phyloP scores from a whole-genome alignment of 2,113 vertebrate genomes.

The Oncorhynchus masou region DNA sequence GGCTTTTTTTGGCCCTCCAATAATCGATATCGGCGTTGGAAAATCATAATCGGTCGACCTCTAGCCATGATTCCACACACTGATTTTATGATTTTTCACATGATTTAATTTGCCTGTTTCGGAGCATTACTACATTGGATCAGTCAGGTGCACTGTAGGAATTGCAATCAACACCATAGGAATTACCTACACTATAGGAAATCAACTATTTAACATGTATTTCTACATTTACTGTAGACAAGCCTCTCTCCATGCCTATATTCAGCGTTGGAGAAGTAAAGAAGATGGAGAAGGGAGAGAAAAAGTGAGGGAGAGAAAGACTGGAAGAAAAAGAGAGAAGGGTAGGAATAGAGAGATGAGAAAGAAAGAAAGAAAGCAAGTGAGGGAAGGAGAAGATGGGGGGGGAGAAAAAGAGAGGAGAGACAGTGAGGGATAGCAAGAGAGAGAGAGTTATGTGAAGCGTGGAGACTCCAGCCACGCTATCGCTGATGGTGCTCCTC shows the following conservation, averaged over 20 bases:
- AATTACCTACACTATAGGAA: too few relatives aligned
- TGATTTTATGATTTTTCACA: constrained; percentile 1
- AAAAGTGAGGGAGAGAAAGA: constrained; percentile 61
- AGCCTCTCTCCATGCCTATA: constrained; percentile 35
- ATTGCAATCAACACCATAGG: neutral
- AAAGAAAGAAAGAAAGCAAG: too few relatives aligned
- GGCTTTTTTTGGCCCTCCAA: too few relatives aligned
- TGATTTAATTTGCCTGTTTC: neutral
- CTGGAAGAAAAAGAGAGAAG: constrained; percentile 2
- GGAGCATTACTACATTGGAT: too few relatives aligned
- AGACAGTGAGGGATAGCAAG: constrained; percentile 36
- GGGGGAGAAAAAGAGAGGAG: constrained; percentile 8
- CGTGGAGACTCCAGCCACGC: constrained; percentile 86
- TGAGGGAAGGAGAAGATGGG: neutral
- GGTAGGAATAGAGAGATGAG: constrained; percentile 42
- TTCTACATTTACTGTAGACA: constrained; percentile 25
- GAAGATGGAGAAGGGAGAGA: constrained; percentile 46
- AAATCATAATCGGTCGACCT: too few relatives aligned
- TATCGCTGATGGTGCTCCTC: constrained; percentile 89
- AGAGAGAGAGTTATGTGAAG: constrained; percentile 78
- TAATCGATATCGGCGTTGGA: too few relatives aligned
- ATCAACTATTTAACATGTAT: neutral
- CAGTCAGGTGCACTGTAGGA: too few relatives aligned
- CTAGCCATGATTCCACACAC: constrained; percentile 11
- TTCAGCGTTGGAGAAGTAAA: constrained; percentile 25